Evolutionary conservation across 2,797 vertebrate species (phyloP).

Genomic region (Enteromius viviparus): DNA sequence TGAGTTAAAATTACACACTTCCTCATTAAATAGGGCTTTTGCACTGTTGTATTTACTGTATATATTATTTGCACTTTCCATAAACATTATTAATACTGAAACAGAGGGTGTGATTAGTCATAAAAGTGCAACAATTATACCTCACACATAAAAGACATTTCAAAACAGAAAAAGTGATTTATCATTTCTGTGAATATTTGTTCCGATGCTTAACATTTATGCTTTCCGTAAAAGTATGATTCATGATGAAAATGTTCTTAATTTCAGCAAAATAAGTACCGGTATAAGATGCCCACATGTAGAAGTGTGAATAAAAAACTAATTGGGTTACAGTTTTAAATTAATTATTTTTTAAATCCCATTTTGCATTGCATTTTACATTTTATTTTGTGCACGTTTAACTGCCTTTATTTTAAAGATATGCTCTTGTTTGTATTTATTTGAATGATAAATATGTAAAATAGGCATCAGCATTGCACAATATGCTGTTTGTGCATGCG

Average conservation of each 20-base stretch:
- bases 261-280: neutral
- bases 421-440: neutral
- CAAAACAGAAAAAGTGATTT: neutral
- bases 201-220: neutral
- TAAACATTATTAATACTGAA: neutral
- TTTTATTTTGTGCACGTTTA: neutral
- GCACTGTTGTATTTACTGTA: neutral
- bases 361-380: neutral
- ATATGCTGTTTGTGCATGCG: neutral
- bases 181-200: neutral
- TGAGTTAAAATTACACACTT: neutral
- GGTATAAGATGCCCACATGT: neutral
- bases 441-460: neutral
- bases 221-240: neutral
- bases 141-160: neutral
- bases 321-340: neutral
- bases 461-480: neutral
- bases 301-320: neutral
- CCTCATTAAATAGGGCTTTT: neutral
- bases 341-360: neutral
- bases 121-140: neutral
- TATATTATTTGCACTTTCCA: neutral
- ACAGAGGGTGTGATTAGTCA: conserved; percentile 16
- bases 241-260: neutral
- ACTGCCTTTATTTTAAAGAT: neutral